Conservation (phyloP, 53 echinoderm and acorn worm species). For the Hippasteria phrygiana region DNA sequence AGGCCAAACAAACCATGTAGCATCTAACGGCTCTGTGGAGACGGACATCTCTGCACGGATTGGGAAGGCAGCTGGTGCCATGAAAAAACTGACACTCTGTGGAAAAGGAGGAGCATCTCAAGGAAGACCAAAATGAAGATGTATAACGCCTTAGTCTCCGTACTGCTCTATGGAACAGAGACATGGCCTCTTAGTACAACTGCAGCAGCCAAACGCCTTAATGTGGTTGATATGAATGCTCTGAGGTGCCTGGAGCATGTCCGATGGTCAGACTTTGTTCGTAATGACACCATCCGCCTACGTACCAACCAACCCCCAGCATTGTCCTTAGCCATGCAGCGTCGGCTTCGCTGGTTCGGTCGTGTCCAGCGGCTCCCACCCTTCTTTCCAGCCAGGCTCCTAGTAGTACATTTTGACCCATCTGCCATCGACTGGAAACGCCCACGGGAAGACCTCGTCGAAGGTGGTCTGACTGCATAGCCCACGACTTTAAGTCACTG, state of each 20-base stretch:
- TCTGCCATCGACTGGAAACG: neutral
- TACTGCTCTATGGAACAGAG: neutral
- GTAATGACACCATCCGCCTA: neutral
- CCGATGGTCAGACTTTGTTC: neutral
- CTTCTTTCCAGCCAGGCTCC: neutral
- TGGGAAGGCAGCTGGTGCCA: neutral
- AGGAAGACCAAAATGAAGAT: neutral
- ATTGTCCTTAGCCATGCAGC: neutral
- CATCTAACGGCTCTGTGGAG: neutral
- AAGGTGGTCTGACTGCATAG: neutral
- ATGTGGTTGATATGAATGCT: neutral
- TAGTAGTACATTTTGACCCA: neutral
- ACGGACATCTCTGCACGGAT: neutral
- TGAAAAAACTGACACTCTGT: neutral
- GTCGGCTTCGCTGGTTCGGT: neutral
- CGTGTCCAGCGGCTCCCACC: neutral
- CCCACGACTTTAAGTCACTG: neutral
- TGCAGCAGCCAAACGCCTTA: neutral
- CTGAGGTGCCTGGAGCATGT: neutral
- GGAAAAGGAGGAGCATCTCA: neutral
- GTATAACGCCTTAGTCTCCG: neutral
- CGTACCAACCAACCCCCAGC: neutral
- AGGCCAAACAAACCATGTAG: too few species aligned
- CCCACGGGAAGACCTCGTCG: conserved; percentile 5
- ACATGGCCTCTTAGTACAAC: neutral